These are phyloP conservation scores for Neuroterus valhalla DNA, from an alignment of 1,140 invertebrate genomes.

Conservation along the genomic window DNA sequence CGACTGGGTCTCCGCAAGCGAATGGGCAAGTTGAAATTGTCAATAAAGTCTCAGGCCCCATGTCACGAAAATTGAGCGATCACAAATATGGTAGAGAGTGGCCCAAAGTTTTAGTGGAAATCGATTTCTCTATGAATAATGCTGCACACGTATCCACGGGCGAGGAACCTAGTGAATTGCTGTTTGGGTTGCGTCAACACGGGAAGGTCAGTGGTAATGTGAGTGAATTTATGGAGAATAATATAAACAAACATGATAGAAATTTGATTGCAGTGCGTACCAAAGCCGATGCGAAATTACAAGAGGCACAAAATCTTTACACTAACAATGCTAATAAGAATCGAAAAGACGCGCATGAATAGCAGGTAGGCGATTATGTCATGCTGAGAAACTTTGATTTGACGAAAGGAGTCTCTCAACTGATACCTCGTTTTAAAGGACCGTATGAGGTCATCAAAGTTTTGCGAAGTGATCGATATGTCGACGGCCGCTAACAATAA, in stretches of 20 bases:
- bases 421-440: conserved; percentile 50
- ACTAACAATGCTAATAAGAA: conserved; percentile 37
- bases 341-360: conserved; percentile 39
- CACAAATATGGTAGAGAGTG: no score
- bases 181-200: no score
- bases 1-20: no score
- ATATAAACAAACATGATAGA: neutral
- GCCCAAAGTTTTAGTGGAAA: no score
- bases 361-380: conserved; percentile 52
- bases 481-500: no score
- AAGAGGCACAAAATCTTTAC: conserved; percentile 6
- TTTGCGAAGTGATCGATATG: no score
- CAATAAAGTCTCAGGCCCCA: no score
- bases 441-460: no score
- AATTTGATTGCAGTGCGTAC: neutral
- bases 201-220: conserved; percentile 45
- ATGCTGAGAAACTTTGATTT: conserved; percentile 50
- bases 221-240: neutral
- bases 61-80: no score
- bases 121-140: conserved; percentile 57
- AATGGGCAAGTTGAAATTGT: no score
- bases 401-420: conserved; percentile 48
- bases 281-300: conserved; percentile 25
- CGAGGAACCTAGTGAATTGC: conserved; percentile 44
- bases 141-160: conserved; percentile 41